These are phyloP conservation scores for Pseudocheirus occidentalis DNA, from an alignment of 2,797 vertebrate genomes.

Conservation along the genomic window DNA sequence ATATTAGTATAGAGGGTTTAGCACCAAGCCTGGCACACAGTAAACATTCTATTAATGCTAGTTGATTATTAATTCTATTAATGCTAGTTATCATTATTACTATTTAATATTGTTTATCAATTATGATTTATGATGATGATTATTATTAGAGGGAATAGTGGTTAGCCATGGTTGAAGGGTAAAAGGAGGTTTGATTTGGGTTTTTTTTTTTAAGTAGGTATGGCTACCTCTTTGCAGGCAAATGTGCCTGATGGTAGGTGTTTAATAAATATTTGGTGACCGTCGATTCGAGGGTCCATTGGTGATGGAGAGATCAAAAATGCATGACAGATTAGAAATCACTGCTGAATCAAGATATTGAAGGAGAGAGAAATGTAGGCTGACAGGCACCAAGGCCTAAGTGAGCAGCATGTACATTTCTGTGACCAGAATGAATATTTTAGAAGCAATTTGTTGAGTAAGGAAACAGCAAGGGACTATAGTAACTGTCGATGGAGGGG, in stretches of 20 bases:
- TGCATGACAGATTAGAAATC: not conserved
- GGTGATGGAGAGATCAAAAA: not conserved
- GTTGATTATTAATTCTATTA: not conserved
- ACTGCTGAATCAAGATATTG: not conserved
- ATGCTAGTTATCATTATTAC: not conserved
- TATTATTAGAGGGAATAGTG: not conserved
- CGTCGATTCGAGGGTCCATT: not conserved
- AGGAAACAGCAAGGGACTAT: not conserved
- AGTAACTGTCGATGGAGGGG: not conserved
- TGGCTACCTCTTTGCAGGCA: not conserved
- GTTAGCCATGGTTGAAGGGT: not conserved
- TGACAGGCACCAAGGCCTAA: not conserved
- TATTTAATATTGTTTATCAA: not conserved
- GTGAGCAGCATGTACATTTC: not conserved
- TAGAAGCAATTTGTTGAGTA: not conserved
- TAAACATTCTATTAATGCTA: not conserved
- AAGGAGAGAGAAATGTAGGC: not conserved
- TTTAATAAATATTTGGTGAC: not conserved
- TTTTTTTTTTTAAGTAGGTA: not conserved
- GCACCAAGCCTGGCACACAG: not conserved
- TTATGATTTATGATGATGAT: not conserved
- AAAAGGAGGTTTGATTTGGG: not conserved
- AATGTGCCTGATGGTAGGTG: not conserved
- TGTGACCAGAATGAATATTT: not conserved
- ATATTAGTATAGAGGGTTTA: not conserved